phyloP scores from a whole-genome alignment of 2,113 vertebrate species.

The Oenanthe oenanthe region DNA sequence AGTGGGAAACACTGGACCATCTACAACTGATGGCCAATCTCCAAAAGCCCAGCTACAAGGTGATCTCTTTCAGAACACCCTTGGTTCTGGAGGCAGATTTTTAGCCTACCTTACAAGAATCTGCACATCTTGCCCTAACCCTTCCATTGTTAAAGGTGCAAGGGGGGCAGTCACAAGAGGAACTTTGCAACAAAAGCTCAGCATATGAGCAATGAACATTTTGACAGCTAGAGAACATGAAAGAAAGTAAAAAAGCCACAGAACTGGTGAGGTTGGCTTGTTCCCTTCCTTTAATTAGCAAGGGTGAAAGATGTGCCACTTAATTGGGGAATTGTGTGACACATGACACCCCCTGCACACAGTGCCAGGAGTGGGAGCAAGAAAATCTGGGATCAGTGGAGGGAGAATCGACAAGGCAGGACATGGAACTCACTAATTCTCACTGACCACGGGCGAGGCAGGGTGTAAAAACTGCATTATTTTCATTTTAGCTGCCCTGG shows the following conservation, averaged over 20 bases:
- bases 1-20: background rate
- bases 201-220: background rate
- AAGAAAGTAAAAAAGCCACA: background rate
- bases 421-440: background rate
- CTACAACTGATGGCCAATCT: background rate
- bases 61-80: background rate
- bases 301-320: background rate
- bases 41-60: background rate
- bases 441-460: background rate
- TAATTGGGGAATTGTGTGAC: background rate
- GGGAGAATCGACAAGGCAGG: background rate
- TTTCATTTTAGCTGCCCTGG: background rate
- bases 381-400: fast-evolving
- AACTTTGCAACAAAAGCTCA: background rate
- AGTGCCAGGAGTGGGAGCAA: background rate
- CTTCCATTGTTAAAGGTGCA: background rate
- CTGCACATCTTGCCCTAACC: background rate
- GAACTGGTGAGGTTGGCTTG: background rate
- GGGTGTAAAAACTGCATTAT: background rate
- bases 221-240: background rate
- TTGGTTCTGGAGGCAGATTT: background rate
- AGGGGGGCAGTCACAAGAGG: background rate
- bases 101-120: background rate
- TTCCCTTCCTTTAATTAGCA: background rate
- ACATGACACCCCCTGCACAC: background rate